Evolutionary conservation across 2,113 vertebrate species (phyloP).

Genomic region (Oryzias curvinotus): DNA sequence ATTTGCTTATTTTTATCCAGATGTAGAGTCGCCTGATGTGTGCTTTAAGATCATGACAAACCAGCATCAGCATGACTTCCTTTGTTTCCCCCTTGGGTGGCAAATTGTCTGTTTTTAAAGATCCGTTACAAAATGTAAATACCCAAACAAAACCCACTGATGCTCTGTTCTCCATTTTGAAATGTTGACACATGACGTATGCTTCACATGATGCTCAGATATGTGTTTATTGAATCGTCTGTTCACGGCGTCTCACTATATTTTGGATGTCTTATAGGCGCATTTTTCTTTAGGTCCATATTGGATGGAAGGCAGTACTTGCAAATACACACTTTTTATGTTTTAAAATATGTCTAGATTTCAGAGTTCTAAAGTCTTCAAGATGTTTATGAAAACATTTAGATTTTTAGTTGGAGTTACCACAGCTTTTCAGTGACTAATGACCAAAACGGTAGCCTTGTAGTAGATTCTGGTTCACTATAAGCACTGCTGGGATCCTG

Average conservation of each 20-base stretch:
- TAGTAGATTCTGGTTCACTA: constrained; percentile 14
- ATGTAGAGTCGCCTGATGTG: constrained; percentile 47
- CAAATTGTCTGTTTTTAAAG: constrained; percentile 58
- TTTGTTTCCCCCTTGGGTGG: constrained; percentile 30
- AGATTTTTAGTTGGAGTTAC: not conserved
- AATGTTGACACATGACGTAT: constrained; percentile 39
- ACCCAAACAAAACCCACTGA: constrained; percentile 69
- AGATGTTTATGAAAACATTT: constrained; percentile 27
- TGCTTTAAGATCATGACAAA: constrained; percentile 37
- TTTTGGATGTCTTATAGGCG: constrained; percentile 56
- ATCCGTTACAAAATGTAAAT: constrained; percentile 73
- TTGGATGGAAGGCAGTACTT: constrained; percentile 75
- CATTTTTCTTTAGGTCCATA: constrained; percentile 75
- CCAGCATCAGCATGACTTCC: constrained; percentile 31
- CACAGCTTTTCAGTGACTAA: constrained; percentile 29
- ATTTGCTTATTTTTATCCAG: constrained; percentile 60
- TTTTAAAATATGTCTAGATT: constrained; percentile 52
- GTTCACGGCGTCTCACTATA: constrained; percentile 68
- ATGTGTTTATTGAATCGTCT: constrained; percentile 38
- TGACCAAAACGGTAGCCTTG: constrained; percentile 16
- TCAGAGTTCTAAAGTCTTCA: constrained; percentile 34
- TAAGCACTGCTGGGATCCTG: not conserved
- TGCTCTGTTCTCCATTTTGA: constrained; percentile 60
- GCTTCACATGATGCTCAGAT: constrained; percentile 50
- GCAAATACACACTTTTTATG: constrained; percentile 51